Percentiles rank a stretch among this genome's conserved stretches.
phyloP scores from a whole-genome alignment of 2,113 vertebrate genomes.

The Rhinogobius similis region DNA sequence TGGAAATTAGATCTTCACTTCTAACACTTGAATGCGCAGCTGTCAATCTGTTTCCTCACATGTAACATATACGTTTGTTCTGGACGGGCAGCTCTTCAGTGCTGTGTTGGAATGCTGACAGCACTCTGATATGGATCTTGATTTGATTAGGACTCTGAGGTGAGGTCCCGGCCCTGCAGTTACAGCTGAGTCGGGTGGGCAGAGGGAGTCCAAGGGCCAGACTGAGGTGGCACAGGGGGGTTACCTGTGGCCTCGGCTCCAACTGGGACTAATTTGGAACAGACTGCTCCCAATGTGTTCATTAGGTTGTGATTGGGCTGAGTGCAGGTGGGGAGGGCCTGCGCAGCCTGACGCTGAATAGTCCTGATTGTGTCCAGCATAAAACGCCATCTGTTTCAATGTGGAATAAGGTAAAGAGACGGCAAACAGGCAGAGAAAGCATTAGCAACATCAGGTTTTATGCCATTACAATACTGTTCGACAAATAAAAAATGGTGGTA shows the following conservation, averaged over 20 bases:
- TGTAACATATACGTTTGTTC: conserved; percentile 72
- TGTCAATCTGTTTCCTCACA: conserved; percentile 65
- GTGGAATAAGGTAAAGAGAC: conserved; percentile 57
- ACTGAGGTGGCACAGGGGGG: conserved; percentile 43
- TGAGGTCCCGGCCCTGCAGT: conserved; percentile 50
- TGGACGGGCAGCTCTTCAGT: conserved; percentile 29
- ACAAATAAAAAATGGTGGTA: no score
- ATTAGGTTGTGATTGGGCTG: conserved; percentile 90
- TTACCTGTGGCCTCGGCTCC: conserved; percentile 87
- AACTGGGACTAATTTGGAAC: conserved; percentile 95
- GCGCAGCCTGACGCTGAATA: conserved; percentile 87
- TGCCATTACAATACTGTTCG: conserved; percentile 55
- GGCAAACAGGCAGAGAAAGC: conserved; percentile 40
- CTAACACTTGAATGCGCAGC: conserved; percentile 61
- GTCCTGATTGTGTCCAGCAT: conserved; percentile 90
- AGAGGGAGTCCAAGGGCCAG: conserved; percentile 50
- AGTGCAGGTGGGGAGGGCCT: conserved; percentile 90
- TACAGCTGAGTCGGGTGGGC: conserved; percentile 41
- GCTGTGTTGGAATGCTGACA: conserved; percentile 73
- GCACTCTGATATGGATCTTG: conserved; percentile 73
- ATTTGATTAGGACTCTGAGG: conserved; percentile 76
- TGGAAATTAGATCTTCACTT: conserved; percentile 44
- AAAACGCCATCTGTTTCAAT: conserved; percentile 91
- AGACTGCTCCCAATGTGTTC: conserved; percentile 91
- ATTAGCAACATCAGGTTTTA: conserved; percentile 61